Base-by-base conservation (phyloP, 1,140 invertebrate genomes). In the Drosophila arawakana region DNA sequence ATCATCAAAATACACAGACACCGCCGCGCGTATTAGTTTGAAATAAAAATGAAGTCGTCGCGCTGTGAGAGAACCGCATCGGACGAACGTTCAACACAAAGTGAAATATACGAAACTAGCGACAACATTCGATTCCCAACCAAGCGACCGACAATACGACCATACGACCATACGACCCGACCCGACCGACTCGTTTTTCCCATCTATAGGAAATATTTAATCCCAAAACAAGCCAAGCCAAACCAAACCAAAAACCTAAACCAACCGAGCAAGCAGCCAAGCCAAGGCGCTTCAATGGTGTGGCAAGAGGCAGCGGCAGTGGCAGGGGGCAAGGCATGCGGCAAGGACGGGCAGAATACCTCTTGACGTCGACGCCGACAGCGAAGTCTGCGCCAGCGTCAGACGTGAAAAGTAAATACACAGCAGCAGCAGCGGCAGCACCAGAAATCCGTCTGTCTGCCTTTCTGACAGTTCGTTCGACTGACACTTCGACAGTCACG, bases 171-270 rank as follows among this genome's bases (percentile, higher is more conserved):
- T 30, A 30, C 25, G 25, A 30, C 25, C 65, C 75, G 57, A 72
- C 79, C 73, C 74, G 66, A 74, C 84, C 84, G 84, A 89, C 84
- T 89, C 84, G 84, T 89, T 89, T 88, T 89, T 89, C 85, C 85
- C 84, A 89, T 89, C 84, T 89, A 89, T 89, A 89, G 84, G 85
- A 89, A 89, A 89, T 89, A 89, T 84, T 89, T 89, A 88, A 88
- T 88, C 84, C 84, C 84, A 88, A 88, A 88, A 30, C 83, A 89
- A 83, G 82, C 82, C 82, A 81, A 60, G 83, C 79, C 81, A 88
- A 82, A 81, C 81, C 81, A 81, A 63, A 80, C 81, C 78, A 86
- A 86, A 83, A 79, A 79, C 76, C 70, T 74, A 79, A 77, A 59
- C 66, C 81, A 80, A 72, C 79, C 52, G 69, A 59, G 54, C 34